Conservation (phyloP, 2,113 vertebrate genomes). For the Ctenodactylus gundi region DNA sequence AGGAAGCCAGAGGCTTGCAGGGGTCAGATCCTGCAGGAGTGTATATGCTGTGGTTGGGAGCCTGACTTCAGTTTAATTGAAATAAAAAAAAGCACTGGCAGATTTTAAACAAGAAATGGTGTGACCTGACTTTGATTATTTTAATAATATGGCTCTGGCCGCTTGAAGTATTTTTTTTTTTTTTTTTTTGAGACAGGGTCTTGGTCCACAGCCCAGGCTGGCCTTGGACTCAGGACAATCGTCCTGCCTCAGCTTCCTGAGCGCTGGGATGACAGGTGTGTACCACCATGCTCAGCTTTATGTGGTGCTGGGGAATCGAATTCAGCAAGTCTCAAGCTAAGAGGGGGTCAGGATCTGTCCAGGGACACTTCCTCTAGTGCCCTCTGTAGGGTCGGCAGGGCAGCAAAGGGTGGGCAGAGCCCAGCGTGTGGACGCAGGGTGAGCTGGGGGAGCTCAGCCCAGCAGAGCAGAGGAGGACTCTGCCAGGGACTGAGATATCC, state of each 20-base stretch:
- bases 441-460: neutral
- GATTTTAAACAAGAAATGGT: conserved; percentile 27
- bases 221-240: too few relatives aligned
- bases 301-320: neutral
- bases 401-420: neutral
- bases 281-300: too few relatives aligned
- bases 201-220: too few relatives aligned
- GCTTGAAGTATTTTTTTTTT: too few relatives aligned
- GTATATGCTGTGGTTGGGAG: neutral
- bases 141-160: neutral
- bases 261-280: too few relatives aligned
- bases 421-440: neutral
- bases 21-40: neutral
- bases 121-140: neutral
- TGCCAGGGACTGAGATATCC: neutral
- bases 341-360: neutral
- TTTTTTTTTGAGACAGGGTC: too few relatives aligned
- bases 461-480: neutral
- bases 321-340: neutral
- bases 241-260: too few relatives aligned
- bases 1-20: neutral
- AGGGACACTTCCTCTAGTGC: neutral
- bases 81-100: neutral
- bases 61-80: conserved; percentile 22
- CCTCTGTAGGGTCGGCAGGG: neutral